Percentiles rank a stretch among this genome's conserved stretches.
Evolutionary conservation across 2,113 vertebrate species (phyloP).

Genomic region (Sceloporus tristichus): DNA sequence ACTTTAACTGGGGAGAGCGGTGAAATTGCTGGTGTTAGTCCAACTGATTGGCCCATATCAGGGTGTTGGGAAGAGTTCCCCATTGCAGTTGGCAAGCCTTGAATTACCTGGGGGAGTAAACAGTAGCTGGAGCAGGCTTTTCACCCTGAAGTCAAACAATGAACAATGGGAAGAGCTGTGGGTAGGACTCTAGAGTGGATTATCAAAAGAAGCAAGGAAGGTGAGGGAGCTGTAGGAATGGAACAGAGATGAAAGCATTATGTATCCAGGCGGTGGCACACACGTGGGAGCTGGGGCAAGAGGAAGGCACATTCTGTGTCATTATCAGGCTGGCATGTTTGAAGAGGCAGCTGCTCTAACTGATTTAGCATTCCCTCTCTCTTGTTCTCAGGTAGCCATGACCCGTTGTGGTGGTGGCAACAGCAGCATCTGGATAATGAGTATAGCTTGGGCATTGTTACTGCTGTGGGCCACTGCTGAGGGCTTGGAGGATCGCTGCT

Average conservation of each 20-base stretch:
- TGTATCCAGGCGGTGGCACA: background rate
- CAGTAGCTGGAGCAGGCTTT: background rate
- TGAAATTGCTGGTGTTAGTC: background rate
- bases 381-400: conserved; percentile 23
- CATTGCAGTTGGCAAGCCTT: background rate
- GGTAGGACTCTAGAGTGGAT: background rate
- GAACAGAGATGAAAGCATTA: background rate
- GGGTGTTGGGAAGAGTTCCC: conserved; percentile 7
- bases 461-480: conserved; percentile 55
- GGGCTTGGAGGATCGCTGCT: conserved; percentile 72
- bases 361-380: background rate
- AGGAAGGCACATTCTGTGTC: no score
- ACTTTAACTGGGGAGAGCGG: background rate
- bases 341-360: background rate
- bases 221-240: background rate
- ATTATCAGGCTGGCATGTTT: background rate
- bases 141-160: background rate
- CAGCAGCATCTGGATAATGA: background rate
- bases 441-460: conserved; percentile 31
- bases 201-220: background rate
- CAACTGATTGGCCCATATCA: background rate
- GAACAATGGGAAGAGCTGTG: background rate
- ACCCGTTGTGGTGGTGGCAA: background rate
- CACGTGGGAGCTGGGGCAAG: background rate
- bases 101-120: background rate